A percentile compares a stretch with the other conserved stretches of the same genome.
Conservation (phyloP, 2,797 vertebrate species). For the Etheostoma nigrum region DNA sequence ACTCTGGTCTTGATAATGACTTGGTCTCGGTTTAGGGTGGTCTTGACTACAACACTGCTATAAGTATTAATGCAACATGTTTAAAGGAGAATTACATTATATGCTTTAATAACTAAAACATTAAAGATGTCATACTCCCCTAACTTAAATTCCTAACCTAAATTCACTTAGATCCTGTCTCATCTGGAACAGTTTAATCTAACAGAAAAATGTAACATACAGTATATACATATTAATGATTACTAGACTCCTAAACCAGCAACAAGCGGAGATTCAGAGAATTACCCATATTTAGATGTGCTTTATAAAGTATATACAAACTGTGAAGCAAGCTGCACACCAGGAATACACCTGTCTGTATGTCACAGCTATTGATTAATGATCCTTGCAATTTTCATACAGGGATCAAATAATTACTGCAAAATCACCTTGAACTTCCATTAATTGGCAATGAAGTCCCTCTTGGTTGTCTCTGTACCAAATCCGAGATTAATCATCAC, state of each 20-base stretch:
- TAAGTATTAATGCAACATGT: conserved; percentile 8
- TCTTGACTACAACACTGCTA: too few species aligned
- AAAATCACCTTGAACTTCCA: conserved; percentile 25
- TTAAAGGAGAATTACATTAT: conserved; percentile 19
- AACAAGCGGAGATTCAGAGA: conserved; percentile 16
- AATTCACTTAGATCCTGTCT: conserved; percentile 27
- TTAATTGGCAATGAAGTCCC: conserved; percentile 18
- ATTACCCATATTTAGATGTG: conserved; percentile 2
- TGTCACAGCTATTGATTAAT: background rate
- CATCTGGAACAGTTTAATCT: conserved; percentile 22
- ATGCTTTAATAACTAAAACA: conserved; percentile 44
- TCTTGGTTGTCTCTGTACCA: conserved; percentile 15
- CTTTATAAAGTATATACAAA: background rate
- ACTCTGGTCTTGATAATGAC: too few species aligned
- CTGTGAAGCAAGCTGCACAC: background rate
- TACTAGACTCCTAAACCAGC: background rate
- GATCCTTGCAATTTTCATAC: conserved; percentile 11
- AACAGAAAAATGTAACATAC: background rate
- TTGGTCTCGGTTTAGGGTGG: too few species aligned
- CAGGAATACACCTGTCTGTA: background rate
- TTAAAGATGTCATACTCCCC: conserved; percentile 33
- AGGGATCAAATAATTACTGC: conserved; percentile 2
- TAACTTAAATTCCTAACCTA: background rate
- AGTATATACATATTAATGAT: background rate
- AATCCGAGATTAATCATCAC: conserved; percentile 24